Conservation (phyloP, 1,140 invertebrate species). For the Trichogramma pretiosum region DNA sequence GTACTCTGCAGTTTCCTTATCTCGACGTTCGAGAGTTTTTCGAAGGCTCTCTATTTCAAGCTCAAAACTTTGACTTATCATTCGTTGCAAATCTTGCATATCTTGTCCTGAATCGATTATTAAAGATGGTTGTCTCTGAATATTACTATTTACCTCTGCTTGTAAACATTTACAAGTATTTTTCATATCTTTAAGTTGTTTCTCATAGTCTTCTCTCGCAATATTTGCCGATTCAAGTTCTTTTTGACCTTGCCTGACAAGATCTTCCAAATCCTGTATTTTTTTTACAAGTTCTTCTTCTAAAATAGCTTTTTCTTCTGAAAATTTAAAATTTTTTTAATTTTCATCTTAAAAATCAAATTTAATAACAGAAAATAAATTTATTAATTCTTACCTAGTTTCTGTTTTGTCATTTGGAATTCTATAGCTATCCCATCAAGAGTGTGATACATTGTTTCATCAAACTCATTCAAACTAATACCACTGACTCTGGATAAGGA, state of each 20-base stretch:
- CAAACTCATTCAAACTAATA: constrained; percentile 31
- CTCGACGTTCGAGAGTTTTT: constrained; percentile 21
- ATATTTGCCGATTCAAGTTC: constrained; percentile 32
- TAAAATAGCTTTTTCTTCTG: constrained; percentile 33
- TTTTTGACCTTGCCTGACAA: constrained; percentile 23
- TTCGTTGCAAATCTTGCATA: not conserved
- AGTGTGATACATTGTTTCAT: constrained; percentile 37
- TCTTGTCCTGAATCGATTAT: not conserved
- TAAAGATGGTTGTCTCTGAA: not conserved
- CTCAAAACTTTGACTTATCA: constrained; percentile 20
- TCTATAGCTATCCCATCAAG: constrained; percentile 34
- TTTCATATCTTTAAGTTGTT: constrained; percentile 40
- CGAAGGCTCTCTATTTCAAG: constrained; percentile 26
- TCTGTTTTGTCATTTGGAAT: constrained; percentile 30
- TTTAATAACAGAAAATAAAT: not conserved
- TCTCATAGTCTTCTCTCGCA: constrained; percentile 34
- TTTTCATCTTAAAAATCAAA: too few relatives aligned
- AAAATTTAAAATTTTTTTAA: not conserved
- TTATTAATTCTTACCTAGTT: constrained; percentile 15
- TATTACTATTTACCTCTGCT: constrained; percentile 14
- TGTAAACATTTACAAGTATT: constrained; percentile 35
- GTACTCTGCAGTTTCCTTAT: constrained; percentile 47
- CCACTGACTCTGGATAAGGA: constrained; percentile 30
- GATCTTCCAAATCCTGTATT: constrained; percentile 29
- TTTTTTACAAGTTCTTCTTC: constrained; percentile 30